Percentiles rank a stretch among this genome's conserved stretches.
These are phyloP conservation scores for Phalanger gymnotis DNA, from an alignment of 2,797 vertebrate species.

Conservation along the genomic window DNA sequence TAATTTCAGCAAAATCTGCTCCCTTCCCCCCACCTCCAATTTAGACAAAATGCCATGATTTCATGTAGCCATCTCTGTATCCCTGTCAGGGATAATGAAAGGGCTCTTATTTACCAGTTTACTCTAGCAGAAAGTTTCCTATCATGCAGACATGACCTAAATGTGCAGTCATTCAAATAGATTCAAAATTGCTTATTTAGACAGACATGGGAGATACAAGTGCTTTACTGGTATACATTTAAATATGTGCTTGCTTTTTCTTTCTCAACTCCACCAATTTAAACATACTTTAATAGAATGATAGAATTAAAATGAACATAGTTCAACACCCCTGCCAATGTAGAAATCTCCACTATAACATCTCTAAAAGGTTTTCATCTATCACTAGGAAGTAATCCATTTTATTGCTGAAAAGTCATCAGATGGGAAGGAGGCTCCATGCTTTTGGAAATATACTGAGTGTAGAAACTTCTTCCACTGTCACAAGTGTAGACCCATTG, in stretches of 20 bases:
- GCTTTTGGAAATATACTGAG: neutral
- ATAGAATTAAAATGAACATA: neutral
- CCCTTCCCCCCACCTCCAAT: neutral
- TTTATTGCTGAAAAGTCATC: neutral
- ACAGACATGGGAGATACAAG: neutral
- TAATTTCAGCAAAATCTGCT: neutral
- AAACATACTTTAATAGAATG: neutral
- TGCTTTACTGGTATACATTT: neutral
- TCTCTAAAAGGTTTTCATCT: neutral
- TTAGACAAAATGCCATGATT: neutral
- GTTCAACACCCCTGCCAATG: neutral
- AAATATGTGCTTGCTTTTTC: neutral
- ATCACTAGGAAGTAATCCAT: neutral
- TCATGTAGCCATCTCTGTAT: neutral
- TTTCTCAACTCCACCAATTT: neutral
- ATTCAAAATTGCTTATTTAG: neutral
- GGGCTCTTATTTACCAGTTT: slow-evolving; percentile 6
- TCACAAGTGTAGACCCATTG: neutral
- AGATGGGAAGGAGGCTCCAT: neutral
- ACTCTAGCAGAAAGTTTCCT: slow-evolving; percentile 4
- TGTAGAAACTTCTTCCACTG: neutral
- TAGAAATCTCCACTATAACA: neutral
- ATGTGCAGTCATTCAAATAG: neutral
- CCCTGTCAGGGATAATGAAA: neutral
- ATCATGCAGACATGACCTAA: slow-evolving; percentile 3